Conservation (phyloP, 2,888 invertebrate species). For the Calameuta filiformis region DNA sequence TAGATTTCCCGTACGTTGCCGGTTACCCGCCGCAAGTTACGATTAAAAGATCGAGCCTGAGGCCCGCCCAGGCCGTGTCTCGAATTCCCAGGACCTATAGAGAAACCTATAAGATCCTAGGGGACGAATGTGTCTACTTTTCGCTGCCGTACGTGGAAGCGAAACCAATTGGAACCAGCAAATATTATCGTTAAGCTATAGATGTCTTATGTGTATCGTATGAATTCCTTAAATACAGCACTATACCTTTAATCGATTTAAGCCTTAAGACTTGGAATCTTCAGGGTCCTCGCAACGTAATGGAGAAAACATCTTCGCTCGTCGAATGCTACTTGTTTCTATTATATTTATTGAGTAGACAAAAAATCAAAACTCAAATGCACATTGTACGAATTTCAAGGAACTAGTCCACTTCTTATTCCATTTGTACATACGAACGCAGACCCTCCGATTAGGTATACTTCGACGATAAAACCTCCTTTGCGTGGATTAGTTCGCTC, state of each 20-base stretch:
- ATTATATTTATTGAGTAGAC: not conserved
- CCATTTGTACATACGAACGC: not conserved
- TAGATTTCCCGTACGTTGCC: constrained; percentile 48
- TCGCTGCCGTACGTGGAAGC: constrained; percentile 1
- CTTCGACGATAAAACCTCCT: constrained; percentile 60
- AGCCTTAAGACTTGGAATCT: not conserved
- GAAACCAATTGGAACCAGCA: not conserved
- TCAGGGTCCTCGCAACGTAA: not conserved
- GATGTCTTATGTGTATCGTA: not conserved
- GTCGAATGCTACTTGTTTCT: too few species aligned
- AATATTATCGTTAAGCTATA: not conserved
- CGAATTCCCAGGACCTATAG: constrained; percentile 36
- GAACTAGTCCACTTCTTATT: not conserved
- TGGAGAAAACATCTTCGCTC: not conserved
- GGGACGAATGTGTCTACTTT: not conserved
- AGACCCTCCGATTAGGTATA: constrained; percentile 53
- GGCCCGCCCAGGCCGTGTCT: constrained; percentile 54
- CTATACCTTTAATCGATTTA: not conserved
- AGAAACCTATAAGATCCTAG: not conserved
- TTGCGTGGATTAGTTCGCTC: constrained; percentile 63
- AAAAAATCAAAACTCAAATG: not conserved
- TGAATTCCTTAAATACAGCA: not conserved
- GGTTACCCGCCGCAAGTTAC: constrained; percentile 46
- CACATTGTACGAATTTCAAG: not conserved
- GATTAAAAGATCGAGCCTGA: constrained; percentile 54